phyloP scores from a whole-genome alignment of 1,140 invertebrate species.

The Zaprionus camerounensis region DNA sequence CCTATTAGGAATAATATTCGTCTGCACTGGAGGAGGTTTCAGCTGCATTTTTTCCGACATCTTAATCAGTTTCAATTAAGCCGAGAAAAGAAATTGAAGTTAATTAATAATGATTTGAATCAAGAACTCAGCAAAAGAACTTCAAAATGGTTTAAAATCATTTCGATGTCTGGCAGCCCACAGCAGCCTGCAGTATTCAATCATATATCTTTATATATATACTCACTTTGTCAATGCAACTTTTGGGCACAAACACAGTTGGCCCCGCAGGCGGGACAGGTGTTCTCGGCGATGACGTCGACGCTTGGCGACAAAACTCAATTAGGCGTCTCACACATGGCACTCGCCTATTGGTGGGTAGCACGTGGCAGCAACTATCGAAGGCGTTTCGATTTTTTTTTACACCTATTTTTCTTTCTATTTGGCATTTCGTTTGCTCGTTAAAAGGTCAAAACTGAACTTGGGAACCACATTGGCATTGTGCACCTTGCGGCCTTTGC shows the following conservation, averaged over 20 bases:
- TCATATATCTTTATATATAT: slow-evolving; percentile 28
- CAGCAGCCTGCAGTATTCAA: slow-evolving; percentile 23
- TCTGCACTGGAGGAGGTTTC: not conserved
- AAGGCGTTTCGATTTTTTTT: slow-evolving; percentile 12
- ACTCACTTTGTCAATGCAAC: slow-evolving; percentile 25
- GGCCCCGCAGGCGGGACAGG: slow-evolving; percentile 8
- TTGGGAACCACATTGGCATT: slow-evolving; percentile 22
- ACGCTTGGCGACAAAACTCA: slow-evolving; percentile 36
- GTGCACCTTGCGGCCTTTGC: slow-evolving; percentile 25
- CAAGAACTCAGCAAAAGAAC: slow-evolving; percentile 5
- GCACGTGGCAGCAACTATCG: slow-evolving; percentile 17
- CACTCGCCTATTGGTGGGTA: slow-evolving; percentile 20
- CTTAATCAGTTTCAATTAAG: slow-evolving; percentile 40
- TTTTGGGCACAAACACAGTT: slow-evolving; percentile 32
- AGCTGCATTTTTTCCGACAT: slow-evolving; percentile 24
- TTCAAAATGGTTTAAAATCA: slow-evolving; percentile 11
- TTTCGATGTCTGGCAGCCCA: slow-evolving; percentile 22
- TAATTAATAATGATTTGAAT: not conserved
- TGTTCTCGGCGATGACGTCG: not conserved
- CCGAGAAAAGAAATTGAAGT: slow-evolving; percentile 18
- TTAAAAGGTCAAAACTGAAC: slow-evolving; percentile 9
- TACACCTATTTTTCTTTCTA: slow-evolving; percentile 1
- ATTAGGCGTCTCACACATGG: slow-evolving; percentile 45
- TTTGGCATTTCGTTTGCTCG: slow-evolving; percentile 12
- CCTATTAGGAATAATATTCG: slow-evolving; percentile 11